Evolutionary conservation across 2,888 invertebrate genomes (phyloP).

Genomic region (Agelastica alni): DNA sequence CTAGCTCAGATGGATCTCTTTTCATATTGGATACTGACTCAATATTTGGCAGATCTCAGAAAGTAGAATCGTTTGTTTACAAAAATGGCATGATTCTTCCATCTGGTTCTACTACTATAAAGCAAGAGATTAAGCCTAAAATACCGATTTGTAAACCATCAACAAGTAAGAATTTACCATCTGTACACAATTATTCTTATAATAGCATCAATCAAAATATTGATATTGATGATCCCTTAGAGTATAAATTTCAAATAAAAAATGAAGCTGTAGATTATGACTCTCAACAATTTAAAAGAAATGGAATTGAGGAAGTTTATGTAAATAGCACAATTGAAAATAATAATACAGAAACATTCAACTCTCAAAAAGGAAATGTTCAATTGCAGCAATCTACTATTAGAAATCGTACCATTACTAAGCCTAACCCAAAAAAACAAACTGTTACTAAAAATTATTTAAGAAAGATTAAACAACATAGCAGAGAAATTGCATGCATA

Average conservation of each 20-base stretch:
- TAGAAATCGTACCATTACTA: constrained; percentile 11
- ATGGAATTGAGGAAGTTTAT: constrained; percentile 8
- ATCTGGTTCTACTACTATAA: constrained; percentile 18
- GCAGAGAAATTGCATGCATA: constrained; percentile 49
- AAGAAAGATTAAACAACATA: constrained; percentile 48
- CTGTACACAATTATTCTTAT: neutral
- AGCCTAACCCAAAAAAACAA: constrained; percentile 20
- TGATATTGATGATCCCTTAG: constrained; percentile 3
- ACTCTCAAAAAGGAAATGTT: constrained; percentile 10
- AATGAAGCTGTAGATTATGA: constrained; percentile 1
- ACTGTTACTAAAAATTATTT: constrained; percentile 42
- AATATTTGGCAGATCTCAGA: constrained; percentile 42
- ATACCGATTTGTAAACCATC: constrained; percentile 21
- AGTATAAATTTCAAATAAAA: constrained; percentile 5
- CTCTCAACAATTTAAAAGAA: neutral
- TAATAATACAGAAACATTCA: constrained; percentile 6
- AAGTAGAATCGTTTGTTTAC: constrained; percentile 49
- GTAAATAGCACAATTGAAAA: constrained; percentile 10
- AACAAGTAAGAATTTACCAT: constrained; percentile 24
- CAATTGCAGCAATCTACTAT: constrained; percentile 10
- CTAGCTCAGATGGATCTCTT: constrained; percentile 50
- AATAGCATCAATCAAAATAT: neutral
- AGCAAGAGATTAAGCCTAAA: constrained; percentile 20
- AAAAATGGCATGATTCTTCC: constrained; percentile 49
- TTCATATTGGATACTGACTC: constrained; percentile 50